Base-by-base conservation (phyloP, 2,113 vertebrate genomes). In the Pluvianellus socialis region DNA sequence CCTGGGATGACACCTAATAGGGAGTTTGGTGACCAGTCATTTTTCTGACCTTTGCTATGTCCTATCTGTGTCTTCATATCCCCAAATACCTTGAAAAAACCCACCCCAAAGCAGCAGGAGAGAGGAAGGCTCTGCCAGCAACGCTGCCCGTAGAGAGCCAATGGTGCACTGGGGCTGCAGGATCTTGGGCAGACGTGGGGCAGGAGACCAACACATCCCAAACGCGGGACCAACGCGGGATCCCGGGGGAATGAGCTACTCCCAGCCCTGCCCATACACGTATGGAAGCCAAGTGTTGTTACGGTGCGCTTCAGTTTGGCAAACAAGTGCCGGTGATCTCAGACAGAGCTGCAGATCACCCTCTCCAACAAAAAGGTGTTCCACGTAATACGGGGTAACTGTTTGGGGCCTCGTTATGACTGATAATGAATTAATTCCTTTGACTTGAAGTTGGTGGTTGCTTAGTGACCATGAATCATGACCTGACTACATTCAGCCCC, bases 361-460 rank as follows among this genome's bases (percentile, higher is more conserved):
- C 26, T 38, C 83, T 42, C 59, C 65, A 27, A 45, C 53, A 79
- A 26, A 83, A 73, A n/a, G 23, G 42, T 50, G 14, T 62, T 45
- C 49, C 38, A n/a, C 7, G 0, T 52, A 38, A 52, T 7, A 14
- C 1, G 30, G 59, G 59, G 53, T n/a, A 83, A 56, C 66, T 32
- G 56, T 6, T 56, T 32, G 22, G 53, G 61, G 42, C 28, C 79
- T 84, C 15, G 0, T 67, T 63, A 56, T 18, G 33, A 35, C 49
- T 68, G 93, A 70, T n/a, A 62, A 68, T 40, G 42, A 88, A 74
- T 84, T 68, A 74, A 92, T 65, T 58, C 84, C 77, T 84, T 28
- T 40, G 61, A 74, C 44, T 33, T 47, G 79, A 63, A 63, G 79
- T 21, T 47, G 44, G 61, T 52, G 55, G 84, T 79, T 92, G 89